phyloP scores from a whole-genome alignment of 2,888 invertebrate genomes.

The Acanthosepion esculentum region DNA sequence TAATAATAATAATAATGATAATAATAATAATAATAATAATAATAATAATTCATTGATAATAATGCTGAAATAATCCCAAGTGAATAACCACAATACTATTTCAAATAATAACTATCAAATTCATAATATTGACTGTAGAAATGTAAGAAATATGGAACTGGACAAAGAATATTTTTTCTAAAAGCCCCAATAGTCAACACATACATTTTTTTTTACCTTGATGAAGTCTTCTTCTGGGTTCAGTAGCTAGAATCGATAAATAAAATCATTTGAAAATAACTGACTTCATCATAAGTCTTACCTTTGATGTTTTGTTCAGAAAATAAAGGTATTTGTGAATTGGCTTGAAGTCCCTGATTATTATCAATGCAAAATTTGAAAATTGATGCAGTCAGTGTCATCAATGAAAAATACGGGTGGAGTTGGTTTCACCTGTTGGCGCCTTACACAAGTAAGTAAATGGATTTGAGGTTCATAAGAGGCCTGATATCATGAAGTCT shows the following conservation, averaged over 20 bases:
- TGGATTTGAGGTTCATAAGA: not conserved
- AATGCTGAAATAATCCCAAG: not conserved
- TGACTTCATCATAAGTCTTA: not conserved
- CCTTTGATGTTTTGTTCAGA: not conserved
- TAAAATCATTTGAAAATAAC: not conserved
- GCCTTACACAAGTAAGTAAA: not conserved
- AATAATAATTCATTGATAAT: not conserved
- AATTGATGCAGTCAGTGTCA: not conserved
- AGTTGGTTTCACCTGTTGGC: not conserved
- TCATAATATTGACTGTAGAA: not conserved
- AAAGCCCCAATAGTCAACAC: not conserved
- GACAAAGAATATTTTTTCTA: not conserved
- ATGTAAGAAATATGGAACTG: not conserved
- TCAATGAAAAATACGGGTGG: not conserved
- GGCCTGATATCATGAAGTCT: not conserved
- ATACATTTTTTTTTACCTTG: not conserved
- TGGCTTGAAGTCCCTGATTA: constrained; percentile 33
- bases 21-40: not conserved
- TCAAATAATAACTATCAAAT: not conserved
- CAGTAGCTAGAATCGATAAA: not conserved
- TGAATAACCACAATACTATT: not conserved
- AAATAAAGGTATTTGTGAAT: not conserved
- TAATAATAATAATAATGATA: not conserved
- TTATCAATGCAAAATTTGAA: not conserved
- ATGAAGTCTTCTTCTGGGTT: not conserved